Percentiles rank a stretch among this genome's conserved stretches.
Evolutionary conservation across 2,888 invertebrate species (phyloP).

Genomic region (Amblyteles armatorius): DNA sequence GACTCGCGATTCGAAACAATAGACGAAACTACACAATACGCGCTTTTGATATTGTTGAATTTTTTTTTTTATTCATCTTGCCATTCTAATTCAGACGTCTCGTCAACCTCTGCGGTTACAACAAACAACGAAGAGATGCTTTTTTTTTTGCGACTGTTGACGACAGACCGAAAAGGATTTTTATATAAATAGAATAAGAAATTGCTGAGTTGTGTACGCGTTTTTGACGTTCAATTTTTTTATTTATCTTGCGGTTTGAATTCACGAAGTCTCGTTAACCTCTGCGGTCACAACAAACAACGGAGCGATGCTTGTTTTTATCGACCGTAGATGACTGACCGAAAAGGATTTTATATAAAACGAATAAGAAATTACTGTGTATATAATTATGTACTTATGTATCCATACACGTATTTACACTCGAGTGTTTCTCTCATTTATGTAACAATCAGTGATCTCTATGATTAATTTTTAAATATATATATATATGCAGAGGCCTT

Average conservation of each 20-base stretch:
- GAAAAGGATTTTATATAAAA: constrained; percentile 24
- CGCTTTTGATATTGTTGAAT: not conserved
- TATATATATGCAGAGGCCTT: constrained; percentile 57
- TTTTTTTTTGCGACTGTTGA: not conserved
- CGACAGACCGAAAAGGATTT: not conserved
- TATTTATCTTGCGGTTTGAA: not conserved
- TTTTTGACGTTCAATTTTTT: not conserved
- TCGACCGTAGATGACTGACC: not conserved
- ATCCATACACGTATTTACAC: constrained; percentile 64
- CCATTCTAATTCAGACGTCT: not conserved
- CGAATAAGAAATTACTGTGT: constrained; percentile 44
- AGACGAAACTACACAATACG: not conserved
- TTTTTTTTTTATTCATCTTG: not conserved
- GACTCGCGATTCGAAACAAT: not conserved
- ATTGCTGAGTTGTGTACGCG: too few relatives aligned
- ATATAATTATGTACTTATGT: constrained; percentile 61
- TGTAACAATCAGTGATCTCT: constrained; percentile 58
- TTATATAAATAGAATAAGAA: constrained; percentile 19
- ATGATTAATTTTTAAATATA: constrained; percentile 41
- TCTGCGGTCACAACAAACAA: not conserved
- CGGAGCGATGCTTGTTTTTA: not conserved
- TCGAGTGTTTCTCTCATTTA: constrained; percentile 59
- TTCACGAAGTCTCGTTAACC: not conserved
- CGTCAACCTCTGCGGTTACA: not conserved
- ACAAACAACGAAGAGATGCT: not conserved